These are phyloP conservation scores for Linepithema humile DNA, from an alignment of 1,140 invertebrate genomes.

Conservation along the genomic window DNA sequence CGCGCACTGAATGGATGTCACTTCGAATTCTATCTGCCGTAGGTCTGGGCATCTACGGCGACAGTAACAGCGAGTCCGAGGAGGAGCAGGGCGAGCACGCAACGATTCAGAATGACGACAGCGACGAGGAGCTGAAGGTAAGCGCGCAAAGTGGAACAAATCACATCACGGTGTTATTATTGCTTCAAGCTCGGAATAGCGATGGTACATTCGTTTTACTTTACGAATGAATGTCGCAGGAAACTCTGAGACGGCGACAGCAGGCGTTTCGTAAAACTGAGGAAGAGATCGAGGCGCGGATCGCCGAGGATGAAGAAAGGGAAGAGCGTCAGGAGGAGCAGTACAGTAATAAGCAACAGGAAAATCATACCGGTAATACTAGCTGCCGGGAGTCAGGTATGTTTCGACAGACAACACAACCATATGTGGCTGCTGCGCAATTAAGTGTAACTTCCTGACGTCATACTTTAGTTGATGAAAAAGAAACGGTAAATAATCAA, in stretches of 20 bases:
- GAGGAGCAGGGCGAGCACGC: conserved; percentile 81
- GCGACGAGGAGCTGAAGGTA: conserved; percentile 84
- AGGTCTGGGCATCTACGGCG: conserved; percentile 85
- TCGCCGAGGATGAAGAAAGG: conserved; percentile 83
- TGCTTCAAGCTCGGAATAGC: background rate
- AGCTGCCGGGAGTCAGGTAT: conserved; percentile 81
- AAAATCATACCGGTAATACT: conserved; percentile 83
- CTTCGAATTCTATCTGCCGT: conserved; percentile 66
- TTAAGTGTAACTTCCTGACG: conserved; percentile 72
- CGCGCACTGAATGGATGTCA: background rate
- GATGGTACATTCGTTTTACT: background rate
- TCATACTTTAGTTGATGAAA: conserved; percentile 83
- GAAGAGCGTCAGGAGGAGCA: conserved; percentile 74
- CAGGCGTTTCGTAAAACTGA: conserved; percentile 85
- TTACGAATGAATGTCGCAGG: conserved; percentile 68
- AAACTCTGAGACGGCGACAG: conserved; percentile 82
- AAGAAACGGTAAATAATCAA: conserved; percentile 83
- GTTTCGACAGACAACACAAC: conserved; percentile 70
- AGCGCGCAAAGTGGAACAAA: conserved; percentile 2
- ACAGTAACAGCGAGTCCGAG: conserved; percentile 84
- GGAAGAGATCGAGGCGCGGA: conserved; percentile 84
- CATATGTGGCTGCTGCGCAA: conserved; percentile 56
- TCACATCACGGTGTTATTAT: background rate
- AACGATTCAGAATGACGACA: conserved; percentile 79
- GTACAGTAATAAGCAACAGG: conserved; percentile 72